Percentiles rank a stretch among this genome's conserved stretches.
These are phyloP conservation scores for Beaufortia kweichowensis DNA, from an alignment of 2,113 vertebrate species.

Conservation along the genomic window DNA sequence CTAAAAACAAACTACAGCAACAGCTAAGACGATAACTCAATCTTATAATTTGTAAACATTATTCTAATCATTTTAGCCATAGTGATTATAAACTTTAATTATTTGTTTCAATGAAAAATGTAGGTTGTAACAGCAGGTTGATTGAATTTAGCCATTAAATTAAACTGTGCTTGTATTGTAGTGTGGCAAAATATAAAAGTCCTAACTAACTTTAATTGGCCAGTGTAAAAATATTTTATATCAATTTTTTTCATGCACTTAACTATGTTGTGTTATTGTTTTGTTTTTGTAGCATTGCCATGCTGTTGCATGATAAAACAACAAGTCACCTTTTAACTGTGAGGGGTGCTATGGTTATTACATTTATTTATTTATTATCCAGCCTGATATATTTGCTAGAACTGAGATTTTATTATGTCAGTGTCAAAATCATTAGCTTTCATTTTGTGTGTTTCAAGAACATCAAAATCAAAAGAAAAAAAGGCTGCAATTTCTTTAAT, in stretches of 20 bases:
- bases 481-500: not conserved
- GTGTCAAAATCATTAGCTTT: not conserved
- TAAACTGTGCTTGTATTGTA: slow-evolving; percentile 25
- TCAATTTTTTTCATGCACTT: slow-evolving; percentile 28
- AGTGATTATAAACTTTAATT: no score
- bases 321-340: not conserved
- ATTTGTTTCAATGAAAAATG: not conserved
- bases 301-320: slow-evolving; percentile 45
- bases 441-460: not conserved
- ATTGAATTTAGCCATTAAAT: slow-evolving; percentile 28
- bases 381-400: not conserved
- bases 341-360: not conserved
- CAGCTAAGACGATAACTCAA: no score
- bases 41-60: no score
- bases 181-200: slow-evolving; percentile 32
- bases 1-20: no score
- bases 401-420: not conserved
- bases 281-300: slow-evolving; percentile 49
- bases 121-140: not conserved
- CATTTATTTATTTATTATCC: not conserved
- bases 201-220: slow-evolving; percentile 18
- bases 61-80: not conserved
- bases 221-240: not conserved
- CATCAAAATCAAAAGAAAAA: not conserved
- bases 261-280: slow-evolving; percentile 60